Percentiles rank a stretch among this genome's conserved stretches.
Conservation (phyloP, 2,888 invertebrate species). For the Cartodere bifasciata region DNA sequence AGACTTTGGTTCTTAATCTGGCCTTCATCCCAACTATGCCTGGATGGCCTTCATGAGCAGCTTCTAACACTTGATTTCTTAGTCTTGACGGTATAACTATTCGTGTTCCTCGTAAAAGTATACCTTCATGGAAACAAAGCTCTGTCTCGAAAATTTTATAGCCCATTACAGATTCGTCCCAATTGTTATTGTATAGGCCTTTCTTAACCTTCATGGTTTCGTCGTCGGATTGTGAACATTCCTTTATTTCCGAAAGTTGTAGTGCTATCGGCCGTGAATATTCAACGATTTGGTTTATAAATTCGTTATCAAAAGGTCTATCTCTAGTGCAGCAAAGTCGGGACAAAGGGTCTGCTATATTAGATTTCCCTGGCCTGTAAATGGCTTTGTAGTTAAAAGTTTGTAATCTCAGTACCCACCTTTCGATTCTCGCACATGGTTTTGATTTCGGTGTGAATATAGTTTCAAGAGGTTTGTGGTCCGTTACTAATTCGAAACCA, state of each 20-base stretch:
- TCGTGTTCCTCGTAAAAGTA: slow-evolving; percentile 15
- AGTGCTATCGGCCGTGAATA: background rate
- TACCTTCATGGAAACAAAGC: slow-evolving; percentile 11
- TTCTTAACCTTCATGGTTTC: too few relatives aligned
- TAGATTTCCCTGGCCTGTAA: slow-evolving; percentile 20
- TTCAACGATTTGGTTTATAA: slow-evolving; percentile 3
- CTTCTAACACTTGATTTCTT: slow-evolving; percentile 14
- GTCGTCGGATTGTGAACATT: too few relatives aligned
- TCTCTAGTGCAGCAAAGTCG: slow-evolving; percentile 14
- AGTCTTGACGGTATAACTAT: slow-evolving; percentile 16
- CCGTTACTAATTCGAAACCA: slow-evolving; percentile 6
- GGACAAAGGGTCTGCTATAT: slow-evolving; percentile 24
- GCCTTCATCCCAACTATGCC: slow-evolving; percentile 22
- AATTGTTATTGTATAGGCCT: background rate
- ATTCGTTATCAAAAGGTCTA: too few relatives aligned
- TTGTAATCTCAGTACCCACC: slow-evolving; percentile 26
- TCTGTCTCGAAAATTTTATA: slow-evolving; percentile 12
- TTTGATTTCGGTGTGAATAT: slow-evolving; percentile 16
- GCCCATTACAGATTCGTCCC: slow-evolving; percentile 4
- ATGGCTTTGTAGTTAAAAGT: slow-evolving; percentile 21
- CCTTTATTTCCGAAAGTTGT: too few relatives aligned
- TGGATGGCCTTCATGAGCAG: slow-evolving; percentile 24
- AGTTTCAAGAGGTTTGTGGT: slow-evolving; percentile 10
- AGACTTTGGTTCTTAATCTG: slow-evolving; percentile 23
- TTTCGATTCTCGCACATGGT: slow-evolving; percentile 25